Conservation (phyloP, 2,797 vertebrate species). For the Semaprochilodus insignis region DNA sequence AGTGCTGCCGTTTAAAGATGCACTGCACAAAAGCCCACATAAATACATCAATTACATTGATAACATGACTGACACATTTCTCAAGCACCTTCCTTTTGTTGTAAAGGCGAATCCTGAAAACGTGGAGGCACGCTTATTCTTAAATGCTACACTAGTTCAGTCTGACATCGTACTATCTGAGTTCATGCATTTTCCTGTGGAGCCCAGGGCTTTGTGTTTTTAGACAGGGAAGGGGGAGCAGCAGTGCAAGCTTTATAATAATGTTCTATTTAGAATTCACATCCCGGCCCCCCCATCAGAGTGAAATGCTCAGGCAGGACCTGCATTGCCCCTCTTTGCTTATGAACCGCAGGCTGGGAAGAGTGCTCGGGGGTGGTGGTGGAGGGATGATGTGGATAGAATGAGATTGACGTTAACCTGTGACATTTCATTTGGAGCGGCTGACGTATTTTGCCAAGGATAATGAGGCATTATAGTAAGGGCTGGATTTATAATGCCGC, state of each 20-base stretch:
- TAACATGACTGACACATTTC: not conserved
- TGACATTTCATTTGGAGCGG: conserved; percentile 27
- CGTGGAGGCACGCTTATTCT: not conserved
- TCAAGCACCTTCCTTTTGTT: not conserved
- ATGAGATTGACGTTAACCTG: conserved; percentile 20
- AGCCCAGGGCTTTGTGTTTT: not conserved
- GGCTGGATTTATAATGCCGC: conserved; percentile 30
- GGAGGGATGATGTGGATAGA: conserved; percentile 10
- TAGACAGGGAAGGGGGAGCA: not conserved
- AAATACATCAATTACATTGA: not conserved
- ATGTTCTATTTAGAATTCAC: conserved; percentile 12
- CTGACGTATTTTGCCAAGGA: conserved; percentile 3
- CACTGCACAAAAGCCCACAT: not conserved
- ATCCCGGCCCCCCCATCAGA: not conserved
- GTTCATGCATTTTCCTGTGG: not conserved
- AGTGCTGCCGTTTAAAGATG: not conserved
- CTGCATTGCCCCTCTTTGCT: not conserved
- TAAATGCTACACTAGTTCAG: not conserved
- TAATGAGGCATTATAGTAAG: conserved; percentile 21
- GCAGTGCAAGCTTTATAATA: conserved; percentile 6
- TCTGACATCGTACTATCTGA: not conserved
- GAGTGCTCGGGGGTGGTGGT: conserved; percentile 4
- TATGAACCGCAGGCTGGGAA: conserved; percentile 1
- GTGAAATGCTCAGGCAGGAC: not conserved
- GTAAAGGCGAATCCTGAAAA: not conserved